Evolutionary conservation across 2,888 invertebrate genomes (phyloP).

Genomic region (Apamea crenata): DNA sequence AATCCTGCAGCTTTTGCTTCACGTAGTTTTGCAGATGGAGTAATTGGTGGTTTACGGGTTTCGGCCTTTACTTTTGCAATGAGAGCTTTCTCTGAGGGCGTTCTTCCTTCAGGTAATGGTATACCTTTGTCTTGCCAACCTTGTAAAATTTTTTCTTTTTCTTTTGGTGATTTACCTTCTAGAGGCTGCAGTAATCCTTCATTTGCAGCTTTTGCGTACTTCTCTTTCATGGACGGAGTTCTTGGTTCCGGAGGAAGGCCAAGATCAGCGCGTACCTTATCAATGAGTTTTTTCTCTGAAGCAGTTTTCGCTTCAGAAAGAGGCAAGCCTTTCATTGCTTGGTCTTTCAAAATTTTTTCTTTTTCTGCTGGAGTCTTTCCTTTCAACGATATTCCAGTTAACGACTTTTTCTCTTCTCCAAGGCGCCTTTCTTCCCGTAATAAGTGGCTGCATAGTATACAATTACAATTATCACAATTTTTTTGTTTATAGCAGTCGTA

Average conservation of each 20-base stretch:
- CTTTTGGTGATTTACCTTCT: slow-evolving; percentile 67
- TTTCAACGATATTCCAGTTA: background rate
- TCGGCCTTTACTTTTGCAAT: background rate
- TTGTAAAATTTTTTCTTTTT: slow-evolving; percentile 69
- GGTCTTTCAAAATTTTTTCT: slow-evolving; percentile 14
- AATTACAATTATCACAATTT: slow-evolving; percentile 81
- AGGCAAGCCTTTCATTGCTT: slow-evolving; percentile 4
- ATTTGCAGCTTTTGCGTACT: background rate
- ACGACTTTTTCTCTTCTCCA: slow-evolving; percentile 41
- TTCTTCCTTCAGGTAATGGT: slow-evolving; percentile 68
- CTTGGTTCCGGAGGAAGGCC: slow-evolving; percentile 4
- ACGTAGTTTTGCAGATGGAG: background rate
- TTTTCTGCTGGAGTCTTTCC: slow-evolving; percentile 14
- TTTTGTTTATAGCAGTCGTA: slow-evolving; percentile 85
- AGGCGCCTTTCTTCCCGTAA: slow-evolving; percentile 43
- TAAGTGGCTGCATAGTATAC: slow-evolving; percentile 80
- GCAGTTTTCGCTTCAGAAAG: slow-evolving; percentile 20
- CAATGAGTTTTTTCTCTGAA: slow-evolving; percentile 9
- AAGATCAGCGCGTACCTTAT: slow-evolving; percentile 13
- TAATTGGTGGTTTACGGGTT: background rate
- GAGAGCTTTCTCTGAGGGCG: slow-evolving; percentile 1
- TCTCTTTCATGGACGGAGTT: slow-evolving; percentile 10
- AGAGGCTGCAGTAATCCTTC: slow-evolving; percentile 49
- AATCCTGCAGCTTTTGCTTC: slow-evolving; percentile 40
- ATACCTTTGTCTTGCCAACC: slow-evolving; percentile 64